Conservation (phyloP, 35 echinoderm and acorn worm genomes). For the Stichopus chloronotus region DNA sequence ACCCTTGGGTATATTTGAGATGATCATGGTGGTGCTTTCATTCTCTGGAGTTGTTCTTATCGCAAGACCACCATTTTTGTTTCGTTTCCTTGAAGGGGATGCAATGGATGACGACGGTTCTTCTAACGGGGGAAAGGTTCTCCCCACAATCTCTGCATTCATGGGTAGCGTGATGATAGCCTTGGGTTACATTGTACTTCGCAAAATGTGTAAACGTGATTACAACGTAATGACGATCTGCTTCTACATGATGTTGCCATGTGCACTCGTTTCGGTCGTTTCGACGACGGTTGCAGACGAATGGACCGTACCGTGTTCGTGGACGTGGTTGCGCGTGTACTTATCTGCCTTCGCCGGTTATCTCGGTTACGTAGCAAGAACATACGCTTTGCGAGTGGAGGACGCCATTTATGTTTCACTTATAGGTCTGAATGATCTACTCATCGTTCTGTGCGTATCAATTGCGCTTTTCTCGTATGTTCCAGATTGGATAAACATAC, state of each 20-base stretch:
- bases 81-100: neutral
- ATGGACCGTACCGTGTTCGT: neutral
- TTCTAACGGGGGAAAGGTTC: neutral
- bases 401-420: conserved; percentile 34
- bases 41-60: conserved; percentile 30
- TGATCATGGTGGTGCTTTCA: neutral
- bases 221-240: neutral
- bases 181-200: neutral
- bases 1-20: conserved; percentile 28
- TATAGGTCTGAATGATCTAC: conserved; percentile 9
- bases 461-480: neutral
- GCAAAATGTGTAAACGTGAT: conserved; percentile 23
- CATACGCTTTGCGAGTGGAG: neutral
- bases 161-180: neutral
- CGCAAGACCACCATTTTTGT: conserved; percentile 16
- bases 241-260: neutral
- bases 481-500: conserved; percentile 11
- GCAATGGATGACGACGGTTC: neutral
- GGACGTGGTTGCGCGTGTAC: neutral
- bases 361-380: neutral
- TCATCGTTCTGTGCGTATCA: neutral
- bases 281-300: neutral
- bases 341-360: neutral
- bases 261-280: neutral
- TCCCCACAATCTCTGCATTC: neutral